These are phyloP conservation scores for Hermetia illucens DNA, from an alignment of 1,140 invertebrate species.

Conservation along the genomic window DNA sequence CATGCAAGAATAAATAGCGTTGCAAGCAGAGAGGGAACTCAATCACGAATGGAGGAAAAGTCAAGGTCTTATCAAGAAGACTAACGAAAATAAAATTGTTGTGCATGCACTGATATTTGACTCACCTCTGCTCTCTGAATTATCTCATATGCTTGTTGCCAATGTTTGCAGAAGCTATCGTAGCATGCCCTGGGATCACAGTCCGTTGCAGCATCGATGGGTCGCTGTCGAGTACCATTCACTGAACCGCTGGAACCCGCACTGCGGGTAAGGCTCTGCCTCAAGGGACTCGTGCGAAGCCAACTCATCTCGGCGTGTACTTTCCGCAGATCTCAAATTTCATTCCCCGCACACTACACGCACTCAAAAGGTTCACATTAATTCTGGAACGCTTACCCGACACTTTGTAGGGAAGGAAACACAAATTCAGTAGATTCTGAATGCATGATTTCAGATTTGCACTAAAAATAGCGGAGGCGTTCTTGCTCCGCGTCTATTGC, in stretches of 20 bases:
- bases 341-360: too few relatives aligned
- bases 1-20: too few relatives aligned
- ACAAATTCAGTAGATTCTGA: background rate
- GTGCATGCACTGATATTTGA: background rate
- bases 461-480: too few relatives aligned
- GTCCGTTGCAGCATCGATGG: slow-evolving; percentile 32
- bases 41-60: too few relatives aligned
- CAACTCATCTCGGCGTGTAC: slow-evolving; percentile 40
- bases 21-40: too few relatives aligned
- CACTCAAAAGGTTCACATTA: too few relatives aligned
- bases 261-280: slow-evolving; percentile 38
- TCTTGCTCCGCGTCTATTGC: too few relatives aligned
- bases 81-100: too few relatives aligned
- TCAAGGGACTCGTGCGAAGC: slow-evolving; percentile 43
- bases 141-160: slow-evolving; percentile 80
- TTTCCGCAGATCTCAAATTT: too few relatives aligned
- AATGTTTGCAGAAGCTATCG: slow-evolving; percentile 88
- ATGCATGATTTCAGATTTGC: too few relatives aligned
- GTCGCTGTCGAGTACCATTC: slow-evolving; percentile 16
- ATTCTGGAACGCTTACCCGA: background rate
- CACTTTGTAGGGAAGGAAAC: background rate
- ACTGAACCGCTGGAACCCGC: slow-evolving; percentile 18
- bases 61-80: too few relatives aligned
- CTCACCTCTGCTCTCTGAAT: slow-evolving; percentile 52
- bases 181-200: slow-evolving; percentile 70